Evolutionary conservation across 2,888 invertebrate species (phyloP), one percentile per base, ranked within the genome.

Genomic region (Apotomis capreana): DNA sequence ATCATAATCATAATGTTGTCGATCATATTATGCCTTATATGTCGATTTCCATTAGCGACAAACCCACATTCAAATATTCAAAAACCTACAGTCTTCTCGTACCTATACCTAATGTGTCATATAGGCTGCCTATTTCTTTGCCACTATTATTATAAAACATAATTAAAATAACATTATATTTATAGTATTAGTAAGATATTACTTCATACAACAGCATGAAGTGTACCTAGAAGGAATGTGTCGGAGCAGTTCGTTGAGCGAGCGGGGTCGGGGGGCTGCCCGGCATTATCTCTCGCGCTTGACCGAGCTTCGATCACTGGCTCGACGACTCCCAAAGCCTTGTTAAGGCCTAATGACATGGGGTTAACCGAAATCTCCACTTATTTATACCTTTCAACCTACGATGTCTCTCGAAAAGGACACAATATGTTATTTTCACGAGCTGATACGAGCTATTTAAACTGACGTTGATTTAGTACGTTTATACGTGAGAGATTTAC

Each of bases 291-390:
- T 92, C 91, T 91, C 82, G 81, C 89, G 87, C 89, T 90, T 90
- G 91, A 90, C 90, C 89, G 91, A 87, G 87, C 90, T 89, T 87
- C 86, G 89, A 91, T 90, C 88, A 87, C 87, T 83, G 88, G 83
- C 83, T 87, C 89, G 85, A 81, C 87, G 88, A 85, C 83, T 87
- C 78, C 87, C 81, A 88, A 90, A 88, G 89, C 88, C 89, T 90
- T 90, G 89, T 90, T 89, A 89, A 85, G 84, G 86, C 86, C 85
- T 90, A 91, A 89, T 89, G 90, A 89, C 86, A 89, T 84, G 87
- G 85, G 85, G 87, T 85, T 84, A 86, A 84, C 81, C 82, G 79
- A 85, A 85, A 84, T 84, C 80, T 83, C 81, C 83, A 85, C 87
- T 87, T 89, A 86, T 87, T 84, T 84, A 83, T 85, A 84, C 79